Percentiles rank a stretch among this genome's conserved stretches.
These are phyloP conservation scores for Acronicta aceris DNA, from an alignment of 2,888 invertebrate genomes.

Conservation along the genomic window DNA sequence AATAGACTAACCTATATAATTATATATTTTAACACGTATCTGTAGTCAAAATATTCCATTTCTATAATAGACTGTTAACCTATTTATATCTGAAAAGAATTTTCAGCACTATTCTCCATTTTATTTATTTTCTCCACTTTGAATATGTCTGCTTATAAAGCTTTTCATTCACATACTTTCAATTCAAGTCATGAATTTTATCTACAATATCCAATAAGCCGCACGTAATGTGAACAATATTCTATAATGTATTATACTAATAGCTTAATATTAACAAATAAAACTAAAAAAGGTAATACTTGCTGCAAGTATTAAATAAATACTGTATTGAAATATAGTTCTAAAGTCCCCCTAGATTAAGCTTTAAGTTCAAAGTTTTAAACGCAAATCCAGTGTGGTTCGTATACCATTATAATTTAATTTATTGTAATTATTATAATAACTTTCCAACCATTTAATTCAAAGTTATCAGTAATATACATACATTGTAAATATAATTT, in stretches of 20 bases:
- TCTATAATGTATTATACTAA: too few relatives aligned
- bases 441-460: background rate
- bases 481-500: conserved; percentile 24
- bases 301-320: too few relatives aligned
- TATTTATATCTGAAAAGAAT: conserved; percentile 4
- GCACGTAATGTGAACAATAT: too few relatives aligned
- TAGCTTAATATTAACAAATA: too few relatives aligned
- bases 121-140: background rate
- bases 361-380: too few relatives aligned
- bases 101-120: conserved; percentile 4
- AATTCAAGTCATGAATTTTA: too few relatives aligned
- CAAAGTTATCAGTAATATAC: background rate
- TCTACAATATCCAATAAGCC: too few relatives aligned
- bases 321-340: too few relatives aligned
- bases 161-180: too few relatives aligned
- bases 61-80: conserved; percentile 14
- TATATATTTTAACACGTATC: conserved; percentile 11
- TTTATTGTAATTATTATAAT: background rate
- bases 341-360: too few relatives aligned
- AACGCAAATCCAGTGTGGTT: too few relatives aligned
- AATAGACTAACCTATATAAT: conserved; percentile 2
- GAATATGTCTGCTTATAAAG: background rate
- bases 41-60: conserved; percentile 24
- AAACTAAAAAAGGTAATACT: too few relatives aligned
- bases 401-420: background rate